Evolutionary conservation across 1,140 invertebrate genomes (phyloP).

Genomic region (Euura lappo): DNA sequence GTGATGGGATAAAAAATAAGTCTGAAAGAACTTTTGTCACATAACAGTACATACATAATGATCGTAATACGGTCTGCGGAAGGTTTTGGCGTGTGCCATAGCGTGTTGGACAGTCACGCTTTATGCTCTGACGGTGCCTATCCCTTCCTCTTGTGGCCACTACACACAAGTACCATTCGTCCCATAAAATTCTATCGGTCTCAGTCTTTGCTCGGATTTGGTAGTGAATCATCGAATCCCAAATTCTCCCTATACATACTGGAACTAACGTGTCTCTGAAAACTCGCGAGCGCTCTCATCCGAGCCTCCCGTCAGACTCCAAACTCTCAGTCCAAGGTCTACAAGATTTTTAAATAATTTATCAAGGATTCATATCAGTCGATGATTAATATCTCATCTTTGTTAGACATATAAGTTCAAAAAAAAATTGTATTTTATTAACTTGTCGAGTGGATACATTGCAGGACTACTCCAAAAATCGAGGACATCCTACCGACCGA

Average conservation of each 20-base stretch:
- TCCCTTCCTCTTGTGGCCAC: conserved; percentile 53
- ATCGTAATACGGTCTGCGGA: conserved; percentile 14
- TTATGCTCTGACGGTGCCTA: conserved; percentile 58
- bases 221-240: background rate
- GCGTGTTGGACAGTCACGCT: conserved; percentile 54
- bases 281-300: too few relatives aligned
- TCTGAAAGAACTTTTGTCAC: background rate
- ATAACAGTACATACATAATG: background rate
- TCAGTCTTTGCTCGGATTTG: background rate
- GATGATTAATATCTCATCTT: background rate
- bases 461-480: too few relatives aligned
- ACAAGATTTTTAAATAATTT: background rate
- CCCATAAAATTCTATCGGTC: conserved; percentile 42
- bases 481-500: too few relatives aligned
- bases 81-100: conserved; percentile 56
- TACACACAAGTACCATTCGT: conserved; percentile 33
- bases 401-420: background rate
- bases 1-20: too few relatives aligned
- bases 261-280: too few relatives aligned
- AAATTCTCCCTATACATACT: too few relatives aligned
- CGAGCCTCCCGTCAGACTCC: too few relatives aligned
- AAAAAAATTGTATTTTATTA: background rate
- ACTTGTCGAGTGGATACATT: too few relatives aligned
- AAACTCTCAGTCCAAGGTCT: too few relatives aligned
- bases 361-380: background rate